phyloP scores from a whole-genome alignment of 2,797 vertebrate genomes.

The Botia kubotai region DNA sequence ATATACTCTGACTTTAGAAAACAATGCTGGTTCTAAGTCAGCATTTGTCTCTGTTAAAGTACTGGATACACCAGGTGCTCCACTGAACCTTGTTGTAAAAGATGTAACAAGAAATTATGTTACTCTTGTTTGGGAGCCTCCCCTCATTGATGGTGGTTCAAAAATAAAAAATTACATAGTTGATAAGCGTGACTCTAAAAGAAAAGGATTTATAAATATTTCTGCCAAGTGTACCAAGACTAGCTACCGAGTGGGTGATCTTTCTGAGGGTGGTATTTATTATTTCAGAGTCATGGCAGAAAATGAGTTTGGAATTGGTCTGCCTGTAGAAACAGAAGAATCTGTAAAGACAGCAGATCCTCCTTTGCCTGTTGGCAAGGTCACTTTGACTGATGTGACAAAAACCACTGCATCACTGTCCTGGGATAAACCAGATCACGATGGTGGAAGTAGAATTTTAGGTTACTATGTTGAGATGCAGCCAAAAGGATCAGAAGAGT shows the following conservation, averaged over 20 bases:
- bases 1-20: conserved; percentile 92
- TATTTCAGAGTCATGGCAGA: conserved; percentile 98
- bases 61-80: conserved; percentile 93
- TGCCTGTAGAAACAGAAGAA: conserved; percentile 85
- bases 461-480: conserved; percentile 98
- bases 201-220: conserved; percentile 93
- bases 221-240: conserved; percentile 94
- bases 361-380: conserved; percentile 93
- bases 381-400: conserved; percentile 92
- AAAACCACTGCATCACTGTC: conserved; percentile 89
- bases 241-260: conserved; percentile 91
- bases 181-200: conserved; percentile 95
- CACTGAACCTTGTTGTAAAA: conserved; percentile 88
- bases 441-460: conserved; percentile 95
- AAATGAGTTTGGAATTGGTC: conserved; percentile 95
- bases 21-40: conserved; percentile 92
- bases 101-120: conserved; percentile 92
- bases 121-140: conserved; percentile 92
- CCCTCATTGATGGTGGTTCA: conserved; percentile 92
- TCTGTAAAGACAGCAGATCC: conserved; percentile 92
- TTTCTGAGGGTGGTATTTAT: conserved; percentile 91
- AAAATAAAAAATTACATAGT: conserved; percentile 96
- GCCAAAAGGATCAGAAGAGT: conserved; percentile 91
- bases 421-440: conserved; percentile 98
- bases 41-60: conserved; percentile 97